A percentile compares a stretch with the other conserved stretches of the same genome.
phyloP scores from a whole-genome alignment of 2,797 vertebrate species.

The Acipenser ruthenus region DNA sequence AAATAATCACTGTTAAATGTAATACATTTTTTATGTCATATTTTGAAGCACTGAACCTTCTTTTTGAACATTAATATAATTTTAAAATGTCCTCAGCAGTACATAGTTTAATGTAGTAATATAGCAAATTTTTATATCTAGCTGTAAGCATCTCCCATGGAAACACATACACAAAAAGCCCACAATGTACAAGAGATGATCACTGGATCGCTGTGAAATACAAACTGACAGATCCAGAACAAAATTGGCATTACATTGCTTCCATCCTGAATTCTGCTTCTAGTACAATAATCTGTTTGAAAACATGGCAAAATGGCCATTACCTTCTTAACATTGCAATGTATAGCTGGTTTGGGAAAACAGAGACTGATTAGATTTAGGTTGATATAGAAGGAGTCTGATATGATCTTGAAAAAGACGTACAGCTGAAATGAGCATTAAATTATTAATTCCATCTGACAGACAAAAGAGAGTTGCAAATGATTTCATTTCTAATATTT shows the following conservation, averaged over 20 bases:
- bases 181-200: conserved; percentile 49
- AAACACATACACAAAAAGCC: conserved; percentile 47
- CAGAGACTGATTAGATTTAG: background rate
- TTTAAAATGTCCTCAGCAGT: background rate
- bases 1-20: conserved; percentile 8
- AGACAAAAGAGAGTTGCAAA: background rate
- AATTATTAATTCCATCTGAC: background rate
- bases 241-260: conserved; percentile 73
- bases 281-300: conserved; percentile 63
- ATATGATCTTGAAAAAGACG: background rate
- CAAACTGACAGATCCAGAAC: conserved; percentile 76
- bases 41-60: conserved; percentile 2
- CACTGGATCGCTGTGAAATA: conserved; percentile 65
- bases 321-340: conserved; percentile 59
- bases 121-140: background rate
- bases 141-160: conserved; percentile 38
- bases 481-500: background rate
- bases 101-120: background rate
- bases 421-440: background rate
- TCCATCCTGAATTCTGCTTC: conserved; percentile 54
- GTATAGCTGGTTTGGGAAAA: conserved; percentile 64
- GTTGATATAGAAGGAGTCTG: background rate
- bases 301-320: conserved; percentile 63
- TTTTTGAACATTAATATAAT: conserved; percentile 4
- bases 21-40: conserved; percentile 9